A percentile compares a stretch with the other conserved stretches of the same genome.
Evolutionary conservation across 2,888 invertebrate species (phyloP).

Genomic region (Adelphocoris suturalis): DNA sequence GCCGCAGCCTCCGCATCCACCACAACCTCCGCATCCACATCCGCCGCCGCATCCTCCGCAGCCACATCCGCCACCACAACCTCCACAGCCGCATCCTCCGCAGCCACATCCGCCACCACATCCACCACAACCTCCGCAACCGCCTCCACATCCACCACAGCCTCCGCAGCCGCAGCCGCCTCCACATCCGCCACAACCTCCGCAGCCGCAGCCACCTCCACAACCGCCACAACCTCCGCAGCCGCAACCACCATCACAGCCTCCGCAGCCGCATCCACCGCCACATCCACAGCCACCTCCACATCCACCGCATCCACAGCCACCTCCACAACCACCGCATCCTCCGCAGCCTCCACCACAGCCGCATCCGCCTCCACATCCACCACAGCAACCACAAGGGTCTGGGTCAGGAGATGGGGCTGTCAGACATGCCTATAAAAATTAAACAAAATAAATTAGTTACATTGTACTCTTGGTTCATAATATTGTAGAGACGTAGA

Average conservation of each 20-base stretch:
- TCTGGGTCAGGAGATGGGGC: background rate
- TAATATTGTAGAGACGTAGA: too few species aligned
- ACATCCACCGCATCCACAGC: background rate
- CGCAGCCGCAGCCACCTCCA: background rate
- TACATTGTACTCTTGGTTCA: too few species aligned
- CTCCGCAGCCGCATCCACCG: background rate
- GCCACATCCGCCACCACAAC: background rate
- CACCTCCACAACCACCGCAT: background rate
- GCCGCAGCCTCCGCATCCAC: too few species aligned
- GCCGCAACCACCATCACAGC: background rate
- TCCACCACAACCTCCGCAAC: conserved; percentile 3
- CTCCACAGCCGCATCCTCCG: background rate
- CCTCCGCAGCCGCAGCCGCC: background rate
- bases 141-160: background rate
- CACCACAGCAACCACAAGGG: background rate
- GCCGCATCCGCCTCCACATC: conserved; percentile 30
- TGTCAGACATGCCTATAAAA: background rate
- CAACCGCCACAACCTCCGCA: background rate
- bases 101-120: conserved; percentile 1
- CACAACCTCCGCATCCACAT: background rate
- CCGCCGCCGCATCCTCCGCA: conserved; percentile 13
- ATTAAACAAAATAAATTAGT: background rate
- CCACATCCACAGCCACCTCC: background rate
- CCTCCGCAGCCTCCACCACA: conserved; percentile 38
- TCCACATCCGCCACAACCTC: background rate